Base-by-base conservation (phyloP, 1,140 invertebrate species). In the Stegodyphus mimosarum region DNA sequence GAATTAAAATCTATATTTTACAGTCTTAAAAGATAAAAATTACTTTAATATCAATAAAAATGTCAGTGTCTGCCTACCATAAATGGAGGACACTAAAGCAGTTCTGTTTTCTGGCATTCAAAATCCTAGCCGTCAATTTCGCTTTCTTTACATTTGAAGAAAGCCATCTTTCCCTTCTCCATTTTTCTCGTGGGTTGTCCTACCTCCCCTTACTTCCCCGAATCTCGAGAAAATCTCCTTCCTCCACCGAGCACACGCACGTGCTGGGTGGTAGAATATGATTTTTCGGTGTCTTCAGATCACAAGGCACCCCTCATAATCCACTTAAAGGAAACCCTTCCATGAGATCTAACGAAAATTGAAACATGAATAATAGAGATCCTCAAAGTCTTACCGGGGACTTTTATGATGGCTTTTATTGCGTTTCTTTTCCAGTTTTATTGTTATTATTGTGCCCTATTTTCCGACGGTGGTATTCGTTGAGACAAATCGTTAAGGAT, bases 351-450 rank as follows among this genome's bases (percentile, higher is more conserved):
- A 80, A 63, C 78, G 69, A 80, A 71, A 80, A 80, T 71, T 80
- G 78, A 80, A 80, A 80, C 69, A 80, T 80, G 69, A 80, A 80
- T 80, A 80, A 80, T 80, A 80, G 78, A 80, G 51, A 50, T 17
- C 60, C 64, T 80, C 67, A 80, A 71, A 71, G 67, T 71, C 78
- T 71, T 71, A 80, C 69, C 78, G 52, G 50, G 33, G 67, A 69
- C 49, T 80, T 80, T 80, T 80, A 80, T 80, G 78, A 80, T 69
- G 67, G 69, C 52, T 80, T 80, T 80, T 80, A 80, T 80, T 80
- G 69, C 67, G 78, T 60, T 80, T 80, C 78, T 80, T 80, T 80
- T 80, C 53, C 67, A 71, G 53, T 80, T 71, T 80, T 80, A 71
- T 80, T 80, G 67, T 80, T 80, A 80, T 80, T 55, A 71, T 71